These are phyloP conservation scores for Leptoclinus maculatus DNA, from an alignment of 2,797 vertebrate species.

Conservation along the genomic window DNA sequence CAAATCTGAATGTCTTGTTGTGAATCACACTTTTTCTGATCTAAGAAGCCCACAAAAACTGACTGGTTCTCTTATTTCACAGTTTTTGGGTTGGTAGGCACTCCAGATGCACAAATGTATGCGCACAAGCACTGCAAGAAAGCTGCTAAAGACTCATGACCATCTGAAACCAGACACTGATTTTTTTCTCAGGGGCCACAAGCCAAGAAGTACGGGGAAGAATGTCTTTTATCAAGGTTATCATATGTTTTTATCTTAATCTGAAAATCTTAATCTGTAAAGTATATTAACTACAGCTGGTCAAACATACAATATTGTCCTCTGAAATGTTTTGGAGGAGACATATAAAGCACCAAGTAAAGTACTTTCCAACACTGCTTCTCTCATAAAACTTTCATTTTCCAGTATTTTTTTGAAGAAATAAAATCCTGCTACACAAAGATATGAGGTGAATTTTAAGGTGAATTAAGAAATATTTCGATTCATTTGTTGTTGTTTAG, in stretches of 20 bases:
- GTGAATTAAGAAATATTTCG: neutral
- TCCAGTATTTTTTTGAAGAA: neutral
- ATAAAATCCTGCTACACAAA: neutral
- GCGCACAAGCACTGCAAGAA: neutral
- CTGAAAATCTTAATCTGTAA: neutral
- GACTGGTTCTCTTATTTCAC: too few species aligned
- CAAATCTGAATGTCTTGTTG: too few species aligned
- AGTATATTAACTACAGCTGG: neutral
- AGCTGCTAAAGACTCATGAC: neutral
- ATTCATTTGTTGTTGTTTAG: conserved; percentile 5
- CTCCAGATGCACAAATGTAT: too few species aligned
- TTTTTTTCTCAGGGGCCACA: too few species aligned
- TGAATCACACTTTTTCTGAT: too few species aligned
- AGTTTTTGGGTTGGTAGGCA: too few species aligned
- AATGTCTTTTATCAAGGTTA: neutral
- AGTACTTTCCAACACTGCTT: neutral
- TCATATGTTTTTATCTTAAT: neutral
- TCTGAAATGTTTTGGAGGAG: neutral
- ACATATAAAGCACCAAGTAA: neutral
- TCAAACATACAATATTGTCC: neutral
- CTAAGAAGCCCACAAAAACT: too few species aligned
- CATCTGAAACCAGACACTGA: neutral
- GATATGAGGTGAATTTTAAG: neutral
- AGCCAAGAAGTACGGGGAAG: rapidly evolving
- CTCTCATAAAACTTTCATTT: neutral